A percentile compares a stretch with the other conserved stretches of the same genome.
Conservation (phyloP, 37 sponge, comb jelly and placozoan species). For the Ianthella basta region DNA sequence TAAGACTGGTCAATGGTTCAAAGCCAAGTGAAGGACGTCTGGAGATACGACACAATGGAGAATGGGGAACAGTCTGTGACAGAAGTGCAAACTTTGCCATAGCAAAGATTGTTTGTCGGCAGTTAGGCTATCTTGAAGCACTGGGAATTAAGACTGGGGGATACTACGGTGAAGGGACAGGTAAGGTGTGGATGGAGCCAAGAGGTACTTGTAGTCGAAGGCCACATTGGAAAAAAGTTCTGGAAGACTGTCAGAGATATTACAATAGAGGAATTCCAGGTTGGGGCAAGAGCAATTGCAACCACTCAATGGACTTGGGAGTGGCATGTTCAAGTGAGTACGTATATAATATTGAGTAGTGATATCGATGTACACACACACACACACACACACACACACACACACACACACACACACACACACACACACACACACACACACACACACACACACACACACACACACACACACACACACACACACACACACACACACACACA, state of each 20-base stretch:
- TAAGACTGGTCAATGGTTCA: neutral
- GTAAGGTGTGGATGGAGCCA: neutral
- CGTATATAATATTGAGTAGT: neutral
- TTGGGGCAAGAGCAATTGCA: neutral
- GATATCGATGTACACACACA: neutral
- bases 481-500: slow-evolving; percentile 42
- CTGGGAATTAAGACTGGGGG: neutral
- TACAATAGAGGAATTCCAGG: neutral
- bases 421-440: slow-evolving; percentile 38
- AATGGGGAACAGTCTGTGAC: slow-evolving; percentile 10
- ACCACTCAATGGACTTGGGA: neutral
- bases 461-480: slow-evolving; percentile 42
- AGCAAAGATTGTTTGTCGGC: neutral
- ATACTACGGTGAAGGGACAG: neutral
- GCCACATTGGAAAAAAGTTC: neutral
- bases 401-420: slow-evolving; percentile 35
- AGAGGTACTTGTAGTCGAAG: neutral
- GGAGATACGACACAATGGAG: slow-evolving; percentile 13
- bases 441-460: slow-evolving; percentile 42
- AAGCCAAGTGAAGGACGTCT: slow-evolving; percentile 6
- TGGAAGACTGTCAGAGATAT: neutral
- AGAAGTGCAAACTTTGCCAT: neutral
- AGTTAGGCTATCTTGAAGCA: neutral
- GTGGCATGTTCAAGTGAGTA: slow-evolving; percentile 3
- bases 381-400: slow-evolving; percentile 22